Evolutionary conservation across 2,888 invertebrate species (phyloP).

Genomic region (Microctonus aethiopoides): DNA sequence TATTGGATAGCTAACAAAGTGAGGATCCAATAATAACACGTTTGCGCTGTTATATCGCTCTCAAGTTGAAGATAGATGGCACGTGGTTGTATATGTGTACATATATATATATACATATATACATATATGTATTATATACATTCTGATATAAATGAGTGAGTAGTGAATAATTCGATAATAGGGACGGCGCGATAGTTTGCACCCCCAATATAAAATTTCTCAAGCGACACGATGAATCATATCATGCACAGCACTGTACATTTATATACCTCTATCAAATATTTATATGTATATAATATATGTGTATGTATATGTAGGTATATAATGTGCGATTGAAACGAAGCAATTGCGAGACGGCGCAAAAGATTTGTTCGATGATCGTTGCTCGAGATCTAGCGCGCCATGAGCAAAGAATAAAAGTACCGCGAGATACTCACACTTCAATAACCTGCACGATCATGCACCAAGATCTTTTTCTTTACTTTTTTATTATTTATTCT

Average conservation of each 20-base stretch:
- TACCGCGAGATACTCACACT: constrained; percentile 13
- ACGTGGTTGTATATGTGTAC: constrained; percentile 47
- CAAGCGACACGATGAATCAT: not conserved
- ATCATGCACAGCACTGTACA: not conserved
- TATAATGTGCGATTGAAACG: constrained; percentile 3
- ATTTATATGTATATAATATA: not conserved
- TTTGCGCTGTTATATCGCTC: constrained; percentile 60
- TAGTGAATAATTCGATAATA: constrained; percentile 66
- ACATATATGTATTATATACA: no score
- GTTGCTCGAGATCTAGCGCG: constrained; percentile 57
- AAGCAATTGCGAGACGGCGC: constrained; percentile 40
- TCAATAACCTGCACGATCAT: constrained; percentile 51
- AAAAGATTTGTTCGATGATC: constrained; percentile 53
- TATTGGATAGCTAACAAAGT: constrained; percentile 63
- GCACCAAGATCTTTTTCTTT: constrained; percentile 45
- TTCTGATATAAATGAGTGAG: constrained; percentile 18
- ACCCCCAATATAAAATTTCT: constrained; percentile 15
- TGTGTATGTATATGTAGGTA: not conserved
- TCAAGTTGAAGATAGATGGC: constrained; percentile 59
- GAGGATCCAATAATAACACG: constrained; percentile 66
- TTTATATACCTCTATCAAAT: no score
- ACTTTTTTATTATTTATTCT: constrained; percentile 8
- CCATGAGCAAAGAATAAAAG: constrained; percentile 15
- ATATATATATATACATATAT: no score
- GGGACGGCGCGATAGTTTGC: constrained; percentile 40